Evolutionary conservation across 2,113 vertebrate species (phyloP).

Genomic region (Podiceps cristatus): DNA sequence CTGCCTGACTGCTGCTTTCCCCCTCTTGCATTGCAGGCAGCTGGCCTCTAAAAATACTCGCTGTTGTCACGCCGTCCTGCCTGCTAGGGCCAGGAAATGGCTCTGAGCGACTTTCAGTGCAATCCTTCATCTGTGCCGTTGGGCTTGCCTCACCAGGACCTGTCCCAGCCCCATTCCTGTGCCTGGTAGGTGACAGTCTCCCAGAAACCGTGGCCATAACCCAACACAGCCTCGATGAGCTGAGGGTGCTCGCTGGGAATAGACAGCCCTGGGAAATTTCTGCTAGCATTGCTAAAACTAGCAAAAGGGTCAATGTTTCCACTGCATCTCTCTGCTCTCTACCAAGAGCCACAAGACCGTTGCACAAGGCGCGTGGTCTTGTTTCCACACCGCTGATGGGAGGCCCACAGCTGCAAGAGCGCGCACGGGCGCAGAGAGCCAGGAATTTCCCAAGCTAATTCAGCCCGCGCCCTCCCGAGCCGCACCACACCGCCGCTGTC

Average conservation of each 20-base stretch:
- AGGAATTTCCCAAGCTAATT: not conserved
- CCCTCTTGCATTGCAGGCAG: constrained; percentile 43
- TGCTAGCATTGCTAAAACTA: not conserved
- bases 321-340: not conserved
- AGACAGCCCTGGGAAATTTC: not conserved
- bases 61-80: constrained; percentile 4
- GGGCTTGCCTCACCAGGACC: not conserved
- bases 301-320: not conserved
- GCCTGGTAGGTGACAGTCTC: not conserved
- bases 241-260: not conserved
- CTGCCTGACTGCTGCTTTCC: not conserved
- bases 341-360: fast-evolving
- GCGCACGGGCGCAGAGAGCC: not conserved
- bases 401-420: not conserved
- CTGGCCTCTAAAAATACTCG: constrained; percentile 66
- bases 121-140: not conserved
- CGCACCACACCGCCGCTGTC: not conserved
- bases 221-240: fast-evolving
- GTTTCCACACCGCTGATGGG: fast-evolving
- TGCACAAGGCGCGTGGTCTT: not conserved
- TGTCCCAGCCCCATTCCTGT: not conserved
- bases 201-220: not conserved
- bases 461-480: fast-evolving
- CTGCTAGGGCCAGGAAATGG: constrained; percentile 30
- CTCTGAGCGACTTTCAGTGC: not conserved